Base-by-base conservation (phyloP, 1,140 invertebrate species). In the Mercenaria mercenaria region DNA sequence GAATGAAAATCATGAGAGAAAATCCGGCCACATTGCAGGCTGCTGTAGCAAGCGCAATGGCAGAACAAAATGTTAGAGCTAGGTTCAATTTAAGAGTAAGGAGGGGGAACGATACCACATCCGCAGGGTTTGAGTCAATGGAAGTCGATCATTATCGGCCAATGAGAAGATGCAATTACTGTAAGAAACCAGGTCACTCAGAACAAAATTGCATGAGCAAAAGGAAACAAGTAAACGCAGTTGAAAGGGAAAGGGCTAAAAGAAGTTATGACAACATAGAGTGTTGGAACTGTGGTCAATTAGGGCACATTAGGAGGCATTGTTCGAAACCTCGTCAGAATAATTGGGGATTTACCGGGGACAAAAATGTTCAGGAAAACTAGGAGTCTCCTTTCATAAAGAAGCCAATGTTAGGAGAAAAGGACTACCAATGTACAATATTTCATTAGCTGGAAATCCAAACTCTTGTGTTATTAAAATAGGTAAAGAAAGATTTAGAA, bases 141-240 rank as follows among this genome's bases (percentile, higher is more conserved):
- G 50, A 76, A 39, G 47, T 86, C 23, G 69, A 76, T 37, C 84
- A 86, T 39, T 6, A n/a, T 3, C 50, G 84, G 18, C 72, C 50
- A 56, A 76, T 26, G n/a, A 69, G 69, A 20, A 80, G 15, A 15
- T 84, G 64, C 43, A 2, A 69, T 6, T 34, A 15, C 6, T 84
- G 82, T 52, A 37, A 37, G 6, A 56, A 20, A 77, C 37, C 39
- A 59, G 52, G 67, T n/a, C 84, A 86, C 50, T 23, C n/a, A 32
- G 29, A 43, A 47, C 32, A 39, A 34, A 6, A 86, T 29, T 77
- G 84, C 39, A 74, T 47, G n/a, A 37, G 20, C 10, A 34, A 18
- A 11, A 29, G n/a, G 1, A 64, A 64, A 32, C 4, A 26, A 4
- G 26, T 23, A n/a, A 50, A 23, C 29, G 52, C 8, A 80, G 13